These are phyloP conservation scores for Trachelipus rathkii DNA, from an alignment of 1,140 invertebrate species.

Conservation along the genomic window DNA sequence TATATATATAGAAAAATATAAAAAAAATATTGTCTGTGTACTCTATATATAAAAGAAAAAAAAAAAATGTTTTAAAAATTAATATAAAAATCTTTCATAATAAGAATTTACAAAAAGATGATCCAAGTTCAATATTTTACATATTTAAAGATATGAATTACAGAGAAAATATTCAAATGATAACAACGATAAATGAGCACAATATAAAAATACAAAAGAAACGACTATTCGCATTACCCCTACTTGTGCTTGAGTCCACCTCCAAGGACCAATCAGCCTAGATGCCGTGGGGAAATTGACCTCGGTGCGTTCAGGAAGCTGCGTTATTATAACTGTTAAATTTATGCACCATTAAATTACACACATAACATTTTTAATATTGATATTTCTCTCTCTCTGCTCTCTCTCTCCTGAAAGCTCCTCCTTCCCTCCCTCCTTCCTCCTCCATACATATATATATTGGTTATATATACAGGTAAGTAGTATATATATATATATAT, in stretches of 20 bases:
- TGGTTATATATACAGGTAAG: no score
- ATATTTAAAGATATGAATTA: not conserved
- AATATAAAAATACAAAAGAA: conserved; percentile 1
- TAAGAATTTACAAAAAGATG: not conserved
- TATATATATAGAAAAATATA: no score
- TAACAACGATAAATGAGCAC: not conserved
- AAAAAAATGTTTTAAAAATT: not conserved
- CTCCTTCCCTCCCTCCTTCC: no score
- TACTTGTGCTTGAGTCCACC: not conserved
- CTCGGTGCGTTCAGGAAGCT: not conserved
- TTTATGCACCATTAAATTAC: not conserved
- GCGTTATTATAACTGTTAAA: not conserved
- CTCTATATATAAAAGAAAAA: not conserved
- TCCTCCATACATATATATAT: no score
- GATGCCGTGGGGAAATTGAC: not conserved
- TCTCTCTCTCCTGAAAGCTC: no score
- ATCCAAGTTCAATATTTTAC: not conserved
- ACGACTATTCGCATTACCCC: not conserved
- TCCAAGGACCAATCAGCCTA: not conserved
- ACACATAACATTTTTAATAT: not conserved
- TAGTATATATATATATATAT: no score
- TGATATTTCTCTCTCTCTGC: not conserved
- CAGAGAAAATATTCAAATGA: not conserved
- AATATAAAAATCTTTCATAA: not conserved
- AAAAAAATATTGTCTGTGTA: not conserved